phyloP scores from a whole-genome alignment of 92 coral and sea anemone genomes.

The Blastomussa wellsi region DNA sequence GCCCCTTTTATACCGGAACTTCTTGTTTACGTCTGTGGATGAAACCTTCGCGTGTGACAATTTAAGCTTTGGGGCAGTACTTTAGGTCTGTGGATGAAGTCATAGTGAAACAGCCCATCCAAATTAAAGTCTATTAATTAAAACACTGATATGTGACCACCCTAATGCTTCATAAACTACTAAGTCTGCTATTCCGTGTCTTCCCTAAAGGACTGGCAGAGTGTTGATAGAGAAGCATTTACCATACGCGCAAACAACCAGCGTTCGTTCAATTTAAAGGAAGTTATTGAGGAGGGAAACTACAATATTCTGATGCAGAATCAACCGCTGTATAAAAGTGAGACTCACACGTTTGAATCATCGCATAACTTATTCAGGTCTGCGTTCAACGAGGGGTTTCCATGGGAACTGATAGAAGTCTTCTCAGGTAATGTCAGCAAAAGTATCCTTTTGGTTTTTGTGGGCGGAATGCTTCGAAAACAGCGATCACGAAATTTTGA shows the following conservation, averaged over 20 bases:
- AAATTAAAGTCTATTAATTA: too few relatives aligned
- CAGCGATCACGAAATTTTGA: too few relatives aligned
- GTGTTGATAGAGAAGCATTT: slow-evolving; percentile 58
- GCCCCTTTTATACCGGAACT: too few relatives aligned
- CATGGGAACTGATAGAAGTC: slow-evolving; percentile 86
- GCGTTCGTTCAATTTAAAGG: slow-evolving; percentile 47
- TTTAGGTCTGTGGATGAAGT: too few relatives aligned
- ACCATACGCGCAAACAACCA: slow-evolving; percentile 59
- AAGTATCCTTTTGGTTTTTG: too few relatives aligned
- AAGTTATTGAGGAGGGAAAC: slow-evolving; percentile 44
- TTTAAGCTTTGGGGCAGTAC: too few relatives aligned
- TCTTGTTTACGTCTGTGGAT: too few relatives aligned
- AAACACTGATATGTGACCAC: too few relatives aligned
- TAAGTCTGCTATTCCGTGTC: not conserved
- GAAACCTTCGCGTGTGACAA: too few relatives aligned
- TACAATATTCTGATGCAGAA: slow-evolving; percentile 70
- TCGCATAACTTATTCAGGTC: slow-evolving; percentile 65
- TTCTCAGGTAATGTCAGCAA: slow-evolving; percentile 71
- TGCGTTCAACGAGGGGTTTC: slow-evolving; percentile 79
- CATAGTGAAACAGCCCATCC: too few relatives aligned
- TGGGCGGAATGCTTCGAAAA: too few relatives aligned
- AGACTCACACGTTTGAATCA: slow-evolving; percentile 61
- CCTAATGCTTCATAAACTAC: too few relatives aligned
- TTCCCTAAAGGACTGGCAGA: slow-evolving; percentile 64
- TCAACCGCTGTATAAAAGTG: slow-evolving; percentile 71